Base-by-base conservation (phyloP, 1,140 invertebrate species). In the Chelonus insularis region DNA sequence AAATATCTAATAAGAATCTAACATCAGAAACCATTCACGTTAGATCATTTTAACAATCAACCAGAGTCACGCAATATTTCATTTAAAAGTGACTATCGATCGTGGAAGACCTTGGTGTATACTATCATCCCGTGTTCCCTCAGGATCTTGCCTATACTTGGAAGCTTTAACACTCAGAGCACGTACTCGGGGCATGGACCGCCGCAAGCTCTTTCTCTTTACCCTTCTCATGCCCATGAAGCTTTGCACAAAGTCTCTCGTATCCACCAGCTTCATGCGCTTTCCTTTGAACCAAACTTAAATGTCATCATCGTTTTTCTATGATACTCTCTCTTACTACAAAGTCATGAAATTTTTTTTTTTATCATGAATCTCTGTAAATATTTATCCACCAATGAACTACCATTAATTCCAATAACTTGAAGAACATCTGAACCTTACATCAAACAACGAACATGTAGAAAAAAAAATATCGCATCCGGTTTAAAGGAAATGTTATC, bases 181-280 rank as follows among this genome's bases (percentile, higher is more conserved):
- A 81, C 79, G 79, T 81, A 78, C 78, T 71, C 73, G 70, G 79
- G 77, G 79, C 78, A 80, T 80, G 76, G 78, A 81, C 79, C 79
- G 79, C 77, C 77, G 77, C 78, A 81, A 81, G 78, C 78, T 80
- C 73, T 61, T 57, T 60, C 51, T 23, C 47, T 55, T 12, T 51
- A 41, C 59, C 61, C 48, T 51, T 63, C 60, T 52, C 61, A 41
- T 60, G 60, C 56, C 56, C 14, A 21, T 16, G 36, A 20, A 55
- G 52, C 36, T 39, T 55, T 39, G 36, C 41, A 23, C 34, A 11
- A 51, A 34, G 18, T 51, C 32, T 23, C 43, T 34, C 23, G 11
- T 12, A 5, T 37, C 37, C 57, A 47, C 62, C 57, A 34, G 25
- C 43, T 59, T 47, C 55, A 23, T 48, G 41, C 58, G 4, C 29